Evolutionary conservation across 2,888 invertebrate species (phyloP), one percentile per base, ranked within the genome.

Genomic region (Drosophila subsilvestris): DNA sequence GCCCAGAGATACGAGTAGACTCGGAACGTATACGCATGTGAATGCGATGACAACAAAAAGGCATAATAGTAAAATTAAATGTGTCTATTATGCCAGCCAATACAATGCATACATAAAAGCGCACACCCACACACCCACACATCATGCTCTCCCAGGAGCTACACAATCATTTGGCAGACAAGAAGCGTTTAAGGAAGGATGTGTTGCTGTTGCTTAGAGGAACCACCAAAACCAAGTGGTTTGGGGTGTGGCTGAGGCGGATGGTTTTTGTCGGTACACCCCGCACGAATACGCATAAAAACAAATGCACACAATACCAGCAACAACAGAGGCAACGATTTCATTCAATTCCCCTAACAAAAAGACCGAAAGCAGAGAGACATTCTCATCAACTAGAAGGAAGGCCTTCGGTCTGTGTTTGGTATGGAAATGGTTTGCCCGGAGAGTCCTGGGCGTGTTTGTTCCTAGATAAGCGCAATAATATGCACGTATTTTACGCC

Each of bases 61-160:
- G 78, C 87, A 89, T 89, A 89, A 89, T 90, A 89, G 90, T 89
- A 89, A 89, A 89, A 89, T 90, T 90, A 90, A 89, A 89, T 89
- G 89, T 90, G 78, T 86, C 90, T 88, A 88, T 86, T 86, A 86
- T 86, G 86, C 78, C 78, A 63, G 72, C 86, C 85, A 88, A 88
- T 88, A 86, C 86, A 86, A 86, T 88, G 86, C 81, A 75, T 62
- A 85, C 88, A 88, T 89, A 86, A 87, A 86, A 86, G 85, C 89
- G 54, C 25, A 49, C 29, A 42, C 17, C 58, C 55, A 63, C 48
- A 58, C 45, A 18, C 49, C 37, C 57, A 63, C 58, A 53, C 18
- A 25, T 45, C 42, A 49, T 6, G 29, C 29, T 29, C 60, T 45
- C 37, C 50, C 65, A 67, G 60, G 61, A 27, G 27, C 72, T 50